Conservation (phyloP, 23 tunicate species). For the Trididemnum miniatum region DNA sequence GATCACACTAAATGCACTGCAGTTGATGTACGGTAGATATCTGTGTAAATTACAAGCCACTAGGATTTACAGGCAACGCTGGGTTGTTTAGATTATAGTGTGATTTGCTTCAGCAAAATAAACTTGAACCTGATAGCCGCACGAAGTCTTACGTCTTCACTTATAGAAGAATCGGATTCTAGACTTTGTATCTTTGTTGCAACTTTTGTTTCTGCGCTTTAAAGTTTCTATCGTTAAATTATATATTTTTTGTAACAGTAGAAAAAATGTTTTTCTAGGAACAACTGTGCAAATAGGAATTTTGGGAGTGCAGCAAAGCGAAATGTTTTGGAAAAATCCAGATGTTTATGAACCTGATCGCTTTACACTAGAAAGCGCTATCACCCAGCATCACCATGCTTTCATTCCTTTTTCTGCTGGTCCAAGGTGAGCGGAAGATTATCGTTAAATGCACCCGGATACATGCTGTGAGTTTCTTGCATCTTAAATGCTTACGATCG, state of each 20-base stretch:
- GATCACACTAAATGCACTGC: too few relatives aligned
- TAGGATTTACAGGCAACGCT: too few relatives aligned
- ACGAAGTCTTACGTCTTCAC: not conserved
- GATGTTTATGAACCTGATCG: conserved; percentile 54
- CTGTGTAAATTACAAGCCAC: too few relatives aligned
- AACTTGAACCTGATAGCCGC: too few relatives aligned
- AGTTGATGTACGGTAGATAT: too few relatives aligned
- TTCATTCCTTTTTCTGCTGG: conserved; percentile 85
- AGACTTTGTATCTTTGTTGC: not conserved
- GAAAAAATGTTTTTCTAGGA: conserved; percentile 32
- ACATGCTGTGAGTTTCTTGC: too few relatives aligned
- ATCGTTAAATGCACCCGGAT: too few relatives aligned
- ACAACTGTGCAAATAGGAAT: conserved; percentile 46
- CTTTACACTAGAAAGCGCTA: conserved; percentile 47
- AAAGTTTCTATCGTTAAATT: not conserved
- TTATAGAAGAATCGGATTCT: not conserved
- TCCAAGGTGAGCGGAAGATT: conserved; percentile 51
- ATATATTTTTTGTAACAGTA: not conserved
- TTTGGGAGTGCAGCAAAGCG: conserved; percentile 36
- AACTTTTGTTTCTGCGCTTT: not conserved
- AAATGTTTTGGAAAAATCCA: conserved; percentile 60
- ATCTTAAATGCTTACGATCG: too few relatives aligned
- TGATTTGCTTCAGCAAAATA: too few relatives aligned
- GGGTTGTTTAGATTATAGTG: too few relatives aligned
- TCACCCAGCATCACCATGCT: conserved; percentile 47